phyloP scores from a whole-genome alignment of 2,113 vertebrate genomes.

The Rhea americana region DNA sequence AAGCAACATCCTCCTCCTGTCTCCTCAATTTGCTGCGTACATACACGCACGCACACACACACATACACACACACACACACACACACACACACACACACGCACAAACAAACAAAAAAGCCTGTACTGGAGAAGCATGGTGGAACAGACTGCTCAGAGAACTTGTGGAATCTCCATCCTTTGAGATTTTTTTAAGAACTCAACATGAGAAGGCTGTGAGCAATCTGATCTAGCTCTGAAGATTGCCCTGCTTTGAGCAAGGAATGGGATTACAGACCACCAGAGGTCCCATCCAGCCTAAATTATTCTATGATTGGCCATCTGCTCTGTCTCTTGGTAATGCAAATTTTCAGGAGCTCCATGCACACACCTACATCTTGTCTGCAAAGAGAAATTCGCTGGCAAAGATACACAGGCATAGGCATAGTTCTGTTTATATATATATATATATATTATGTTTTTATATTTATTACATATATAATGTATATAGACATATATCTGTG shows the following conservation, averaged over 20 bases:
- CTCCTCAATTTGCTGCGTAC: not conserved
- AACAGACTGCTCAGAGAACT: not conserved
- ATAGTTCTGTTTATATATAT: not conserved
- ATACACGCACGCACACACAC: rapidly evolving
- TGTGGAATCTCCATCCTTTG: not conserved
- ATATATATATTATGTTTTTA: not conserved
- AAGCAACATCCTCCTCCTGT: not conserved
- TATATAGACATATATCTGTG: not conserved
- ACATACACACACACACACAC: not conserved
- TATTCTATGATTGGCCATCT: not conserved
- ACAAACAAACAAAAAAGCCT: not conserved
- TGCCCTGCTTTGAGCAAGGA: not conserved
- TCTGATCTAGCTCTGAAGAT: not conserved
- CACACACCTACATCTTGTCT: not conserved
- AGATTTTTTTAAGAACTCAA: not conserved
- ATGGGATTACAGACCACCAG: not conserved
- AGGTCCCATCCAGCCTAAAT: not conserved
- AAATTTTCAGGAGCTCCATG: not conserved
- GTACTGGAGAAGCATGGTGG: not conserved
- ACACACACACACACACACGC: not conserved
- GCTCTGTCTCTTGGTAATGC: not conserved
- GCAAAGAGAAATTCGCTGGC: not conserved
- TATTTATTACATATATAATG: not conserved
- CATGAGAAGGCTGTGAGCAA: not conserved
- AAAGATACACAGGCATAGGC: not conserved